A percentile compares a stretch with the other conserved stretches of the same genome.
phyloP scores from a whole-genome alignment of 2,113 vertebrate species.

The Rattus norvegicus region GRCr8 NC_086039.1:90470501-90471000 shows the following conservation, averaged over 20 bases:
- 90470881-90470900: constrained; percentile 75
- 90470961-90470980: background rate
- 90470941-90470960: background rate
- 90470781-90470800: constrained; percentile 81
- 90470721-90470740: constrained; percentile 82
- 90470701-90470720: constrained; percentile 75
- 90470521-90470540: background rate
- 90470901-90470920: constrained; percentile 48
- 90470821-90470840: constrained; percentile 81
- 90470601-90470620: constrained; percentile 14
- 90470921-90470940: constrained; percentile 57
- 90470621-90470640: constrained; percentile 62
- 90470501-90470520: background rate
- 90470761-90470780: constrained; percentile 83
- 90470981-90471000: background rate
- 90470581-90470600: constrained; percentile 16
- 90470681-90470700: background rate
- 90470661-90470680: constrained; percentile 48
- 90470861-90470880: background rate
- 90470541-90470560: background rate
- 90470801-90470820: constrained; percentile 84
- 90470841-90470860: constrained; percentile 56
- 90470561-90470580: background rate
- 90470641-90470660: constrained; percentile 73
- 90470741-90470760: constrained; percentile 64